phyloP scores from a whole-genome alignment of 2,797 vertebrate species.

The Zalophus californianus region DNA sequence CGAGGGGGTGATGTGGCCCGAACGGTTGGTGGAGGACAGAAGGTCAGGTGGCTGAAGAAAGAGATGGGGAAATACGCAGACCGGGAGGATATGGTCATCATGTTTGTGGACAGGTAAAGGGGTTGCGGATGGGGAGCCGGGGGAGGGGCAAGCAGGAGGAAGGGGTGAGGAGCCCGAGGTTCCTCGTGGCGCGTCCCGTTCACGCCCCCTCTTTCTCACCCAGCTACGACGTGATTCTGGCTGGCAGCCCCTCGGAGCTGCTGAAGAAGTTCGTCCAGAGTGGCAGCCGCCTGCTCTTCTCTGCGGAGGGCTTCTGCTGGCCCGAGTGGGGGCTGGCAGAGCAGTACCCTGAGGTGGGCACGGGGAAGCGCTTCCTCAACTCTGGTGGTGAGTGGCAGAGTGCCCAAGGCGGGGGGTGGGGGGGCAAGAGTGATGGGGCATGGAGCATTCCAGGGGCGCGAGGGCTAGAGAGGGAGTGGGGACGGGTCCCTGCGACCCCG shows the following conservation, averaged over 20 bases:
- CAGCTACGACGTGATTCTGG: slow-evolving; percentile 93
- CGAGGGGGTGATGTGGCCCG: slow-evolving; percentile 90
- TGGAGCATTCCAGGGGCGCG: background rate
- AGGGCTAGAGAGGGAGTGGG: background rate
- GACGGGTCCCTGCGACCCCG: background rate
- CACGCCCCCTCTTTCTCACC: background rate
- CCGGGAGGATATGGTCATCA: slow-evolving; percentile 88
- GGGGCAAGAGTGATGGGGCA: background rate
- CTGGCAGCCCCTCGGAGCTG: slow-evolving; percentile 90
- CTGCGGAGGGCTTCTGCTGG: slow-evolving; percentile 95
- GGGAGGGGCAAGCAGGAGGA: background rate
- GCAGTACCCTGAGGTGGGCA: slow-evolving; percentile 92
- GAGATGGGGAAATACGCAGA: slow-evolving; percentile 90
- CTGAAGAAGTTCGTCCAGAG: slow-evolving; percentile 90
- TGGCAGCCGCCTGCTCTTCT: slow-evolving; percentile 91
- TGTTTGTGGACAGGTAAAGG: slow-evolving; percentile 95
- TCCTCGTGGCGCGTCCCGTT: background rate
- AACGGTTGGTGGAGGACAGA: slow-evolving; percentile 93
- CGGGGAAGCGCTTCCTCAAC: slow-evolving; percentile 95
- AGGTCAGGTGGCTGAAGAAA: slow-evolving; percentile 94
- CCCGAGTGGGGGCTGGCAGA: slow-evolving; percentile 92
- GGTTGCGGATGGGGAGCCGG: background rate
- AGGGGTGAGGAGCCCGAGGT: background rate
- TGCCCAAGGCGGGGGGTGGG: background rate
- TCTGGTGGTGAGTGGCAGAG: slow-evolving; percentile 90